Evolutionary conservation across 2,888 invertebrate species (phyloP), one percentile per base, ranked within the genome.

Genomic region (Lasioglossum figueresi): DNA sequence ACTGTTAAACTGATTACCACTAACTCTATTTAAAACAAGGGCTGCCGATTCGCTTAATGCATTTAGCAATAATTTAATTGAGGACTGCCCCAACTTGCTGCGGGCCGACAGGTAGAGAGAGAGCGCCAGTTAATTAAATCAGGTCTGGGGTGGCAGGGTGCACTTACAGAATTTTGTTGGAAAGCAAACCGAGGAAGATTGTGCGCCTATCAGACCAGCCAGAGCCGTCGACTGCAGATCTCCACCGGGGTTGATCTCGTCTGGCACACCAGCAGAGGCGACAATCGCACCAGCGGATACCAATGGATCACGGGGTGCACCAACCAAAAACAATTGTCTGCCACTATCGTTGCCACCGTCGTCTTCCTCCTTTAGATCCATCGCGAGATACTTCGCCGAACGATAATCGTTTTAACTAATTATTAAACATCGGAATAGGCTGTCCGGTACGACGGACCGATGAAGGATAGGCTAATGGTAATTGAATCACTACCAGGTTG

Each of bases 41-140:
- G 91, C 91, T 86, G 91, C 87, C 88, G 88, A 92, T 90, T 91
- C 91, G 93, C 93, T 95, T 95, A 95, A 95, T 94, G 94, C 93
- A 94, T 92, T 95, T 95, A 95, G 94, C 92, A 95, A 95, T 95
- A 95, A 95, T 95, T 95, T 95, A 94, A 95, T 95, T 95, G 95
- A 94, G 92, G 86, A 91, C 93, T 92, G 88, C 91, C 91, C 92
- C 92, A 92, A 92, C 88, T 92, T 91, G 70, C 40, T 70, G 84
- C 88, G 83, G 74, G 86, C 78, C 84, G 87, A 71, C 80, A 91
- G 91, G 89, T 87, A 77, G 77, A 90, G 91, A 90, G 91, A 92
- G 90, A 88, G 89, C 88, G 89, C 83, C 87, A 84, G 91, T 91
- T 93, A 94, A 94, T 94, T 93, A 93, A 93, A 94, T 94, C 93